Base-by-base conservation (phyloP, 1,140 invertebrate genomes). In the Neodiprion fabricii region DNA sequence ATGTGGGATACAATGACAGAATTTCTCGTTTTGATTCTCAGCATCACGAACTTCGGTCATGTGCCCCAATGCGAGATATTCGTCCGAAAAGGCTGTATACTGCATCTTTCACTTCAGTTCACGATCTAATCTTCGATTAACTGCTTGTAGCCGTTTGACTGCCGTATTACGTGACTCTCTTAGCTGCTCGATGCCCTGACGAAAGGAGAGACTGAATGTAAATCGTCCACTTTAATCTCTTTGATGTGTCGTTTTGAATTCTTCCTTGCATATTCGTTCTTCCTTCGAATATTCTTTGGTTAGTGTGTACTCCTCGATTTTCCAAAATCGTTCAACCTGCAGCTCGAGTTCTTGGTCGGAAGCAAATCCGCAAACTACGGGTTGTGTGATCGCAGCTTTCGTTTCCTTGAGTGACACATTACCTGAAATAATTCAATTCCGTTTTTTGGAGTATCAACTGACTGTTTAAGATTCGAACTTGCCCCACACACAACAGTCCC, bases 111-210 rank as follows among this genome's bases (percentile, higher is more conserved):
- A 21, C 11, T 77, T 49, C 79, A 78, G 5, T 79, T 77, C 66
- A 71, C 80, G 9, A 71, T 76, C 76, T n/a, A 86, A 78, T 75
- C 80, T 79, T 68, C 75, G 70, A 72, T 86, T 79, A 14, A 85
- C 73, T 70, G 81, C 77, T 1, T 81, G n/a, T 9, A 85, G 83
- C 53, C 75, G 78, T 47, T 81, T 80, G n/a, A 82, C 79, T 9
- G 84, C 79, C 17, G 73, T 72, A 1, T 70, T 67, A n/a, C 69
- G 74, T 9, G 82, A 84, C 9, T 82, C 76, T 23, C 84, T 83
- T 76, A 87, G 48, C 8, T 74, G 9, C 0, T 9, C 9, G 1
- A 76, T 11, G 2, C 69, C 48, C 3, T 73, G 68, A 5, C 75
- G 74, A 0, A 78, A n/a, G 14, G 67, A 21, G 1, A 65, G 14